phyloP scores from a whole-genome alignment of 2,888 invertebrate species.

The Diadromus collaris region DNA sequence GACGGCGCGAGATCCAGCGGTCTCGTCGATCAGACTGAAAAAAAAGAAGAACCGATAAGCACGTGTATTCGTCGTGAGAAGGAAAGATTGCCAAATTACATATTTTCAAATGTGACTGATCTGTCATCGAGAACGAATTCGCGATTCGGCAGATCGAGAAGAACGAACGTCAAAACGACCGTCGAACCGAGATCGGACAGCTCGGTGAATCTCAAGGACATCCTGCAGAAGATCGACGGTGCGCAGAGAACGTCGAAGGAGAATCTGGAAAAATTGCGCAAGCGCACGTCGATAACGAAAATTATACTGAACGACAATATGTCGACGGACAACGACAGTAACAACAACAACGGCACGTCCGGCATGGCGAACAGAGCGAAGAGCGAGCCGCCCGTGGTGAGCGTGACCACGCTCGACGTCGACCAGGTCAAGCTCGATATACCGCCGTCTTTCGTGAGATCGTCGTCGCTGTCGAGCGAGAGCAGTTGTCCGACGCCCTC shows the following conservation, averaged over 20 bases:
- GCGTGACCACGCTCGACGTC: conserved; percentile 29
- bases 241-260: conserved; percentile 73
- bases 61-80: conserved; percentile 43
- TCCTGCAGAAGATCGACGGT: conserved; percentile 72
- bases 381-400: conserved; percentile 63
- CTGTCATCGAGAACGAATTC: not conserved
- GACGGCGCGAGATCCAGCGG: conserved; percentile 68
- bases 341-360: conserved; percentile 63
- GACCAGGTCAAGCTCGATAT: conserved; percentile 66
- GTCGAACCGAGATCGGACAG: conserved; percentile 63
- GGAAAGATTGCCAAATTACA: conserved; percentile 65
- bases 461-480: conserved; percentile 74
- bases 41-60: conserved; percentile 14
- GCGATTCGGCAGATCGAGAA: conserved; percentile 20
- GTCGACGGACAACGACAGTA: conserved; percentile 59
- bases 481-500: conserved; percentile 75
- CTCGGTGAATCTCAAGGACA: conserved; percentile 76
- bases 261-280: conserved; percentile 76
- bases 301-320: conserved; percentile 75
- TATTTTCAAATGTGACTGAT: conserved; percentile 60
- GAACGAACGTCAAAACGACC: not conserved
- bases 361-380: conserved; percentile 51
- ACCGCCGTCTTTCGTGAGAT: conserved; percentile 71
- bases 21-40: not conserved
- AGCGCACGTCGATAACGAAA: conserved; percentile 75